Conservation (phyloP, 2,797 vertebrate genomes). For the Cetoscarus ocellatus region DNA sequence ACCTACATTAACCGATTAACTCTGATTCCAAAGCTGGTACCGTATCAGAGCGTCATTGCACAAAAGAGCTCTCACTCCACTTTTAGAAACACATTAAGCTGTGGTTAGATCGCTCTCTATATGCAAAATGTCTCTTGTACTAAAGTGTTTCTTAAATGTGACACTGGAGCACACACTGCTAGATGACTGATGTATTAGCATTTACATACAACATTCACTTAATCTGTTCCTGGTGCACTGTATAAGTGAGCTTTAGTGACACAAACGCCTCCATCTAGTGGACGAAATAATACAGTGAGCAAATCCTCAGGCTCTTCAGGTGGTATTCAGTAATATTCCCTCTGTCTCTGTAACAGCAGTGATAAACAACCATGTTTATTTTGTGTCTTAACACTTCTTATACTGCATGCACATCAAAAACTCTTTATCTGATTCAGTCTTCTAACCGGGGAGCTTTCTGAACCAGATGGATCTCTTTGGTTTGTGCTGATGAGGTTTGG, state of each 20-base stretch:
- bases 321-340: not conserved
- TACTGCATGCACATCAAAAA: not conserved
- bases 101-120: too few species aligned
- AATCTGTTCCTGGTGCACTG: not conserved
- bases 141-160: too few species aligned
- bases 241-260: not conserved
- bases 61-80: too few species aligned
- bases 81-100: too few species aligned
- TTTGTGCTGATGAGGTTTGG: constrained; percentile 62
- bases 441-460: constrained; percentile 54
- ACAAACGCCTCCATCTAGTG: constrained; percentile 67
- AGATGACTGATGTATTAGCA: too few species aligned
- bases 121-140: too few species aligned
- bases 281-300: constrained; percentile 19
- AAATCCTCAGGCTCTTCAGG: not conserved
- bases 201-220: too few species aligned
- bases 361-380: not conserved
- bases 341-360: not conserved
- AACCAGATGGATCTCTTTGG: constrained; percentile 68
- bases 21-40: too few species aligned
- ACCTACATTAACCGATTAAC: too few species aligned
- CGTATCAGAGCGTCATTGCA: too few species aligned
- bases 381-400: not conserved
- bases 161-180: too few species aligned
- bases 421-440: not conserved